A percentile compares a stretch with the other conserved stretches of the same genome.
Evolutionary conservation across 2,797 vertebrate species (phyloP).

Genomic region (Sebastes trivittatus): DNA sequence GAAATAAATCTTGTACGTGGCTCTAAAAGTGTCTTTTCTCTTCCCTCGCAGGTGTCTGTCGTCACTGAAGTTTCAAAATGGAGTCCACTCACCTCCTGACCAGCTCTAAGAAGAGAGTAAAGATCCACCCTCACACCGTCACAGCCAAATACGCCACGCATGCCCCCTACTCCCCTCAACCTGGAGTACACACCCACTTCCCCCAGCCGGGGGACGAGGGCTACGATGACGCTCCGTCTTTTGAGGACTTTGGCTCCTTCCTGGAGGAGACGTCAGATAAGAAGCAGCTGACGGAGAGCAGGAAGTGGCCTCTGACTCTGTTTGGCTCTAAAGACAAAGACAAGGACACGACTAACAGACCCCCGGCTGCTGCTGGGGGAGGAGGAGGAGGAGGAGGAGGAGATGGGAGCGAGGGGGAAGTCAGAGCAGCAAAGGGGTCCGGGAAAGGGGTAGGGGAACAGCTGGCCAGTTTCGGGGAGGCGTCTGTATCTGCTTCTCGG

Average conservation of each 20-base stretch:
- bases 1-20: background rate
- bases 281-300: conserved; percentile 84
- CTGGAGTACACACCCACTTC: conserved; percentile 88
- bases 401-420: conserved; percentile 53
- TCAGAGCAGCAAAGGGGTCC: conserved; percentile 57
- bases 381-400: conserved; percentile 24
- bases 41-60: conserved; percentile 58
- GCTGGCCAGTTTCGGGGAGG: conserved; percentile 88
- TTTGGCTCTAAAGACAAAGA: conserved; percentile 86
- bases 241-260: conserved; percentile 90
- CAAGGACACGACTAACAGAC: conserved; percentile 51
- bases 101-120: conserved; percentile 91
- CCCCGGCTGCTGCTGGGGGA: conserved; percentile 9
- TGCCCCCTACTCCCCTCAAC: conserved; percentile 87
- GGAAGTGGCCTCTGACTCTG: conserved; percentile 83
- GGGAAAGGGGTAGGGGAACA: conserved; percentile 82
- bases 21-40: conserved; percentile 32
- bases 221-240: conserved; percentile 88
- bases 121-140: conserved; percentile 96
- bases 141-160: conserved; percentile 93
- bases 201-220: conserved; percentile 93
- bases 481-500: conserved; percentile 87
- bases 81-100: conserved; percentile 86
- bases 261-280: conserved; percentile 91
- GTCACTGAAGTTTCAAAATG: conserved; percentile 59